A percentile compares a stretch with the other conserved stretches of the same genome.
Evolutionary conservation across 1,140 invertebrate species (phyloP).

Genomic region (Drosophila ananassae): DNA sequence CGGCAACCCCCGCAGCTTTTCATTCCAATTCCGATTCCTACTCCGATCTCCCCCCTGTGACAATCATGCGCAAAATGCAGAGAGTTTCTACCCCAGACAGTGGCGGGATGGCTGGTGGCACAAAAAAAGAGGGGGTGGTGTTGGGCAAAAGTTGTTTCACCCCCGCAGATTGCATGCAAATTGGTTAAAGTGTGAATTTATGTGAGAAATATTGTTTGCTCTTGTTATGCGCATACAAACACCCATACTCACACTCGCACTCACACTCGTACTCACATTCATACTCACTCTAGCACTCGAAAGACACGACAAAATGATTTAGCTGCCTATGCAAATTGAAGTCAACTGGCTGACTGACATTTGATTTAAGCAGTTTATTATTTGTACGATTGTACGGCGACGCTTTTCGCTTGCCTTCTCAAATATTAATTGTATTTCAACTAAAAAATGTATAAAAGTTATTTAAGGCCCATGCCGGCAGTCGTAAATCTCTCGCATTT

Average conservation of each 20-base stretch:
- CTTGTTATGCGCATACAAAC: constrained; percentile 67
- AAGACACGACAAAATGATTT: constrained; percentile 81
- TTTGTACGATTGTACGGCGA: background rate
- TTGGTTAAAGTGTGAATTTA: constrained; percentile 84
- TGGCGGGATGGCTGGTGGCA: background rate
- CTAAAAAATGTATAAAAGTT: constrained; percentile 27
- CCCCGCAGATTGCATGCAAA: constrained; percentile 83
- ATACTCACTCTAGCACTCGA: constrained; percentile 31
- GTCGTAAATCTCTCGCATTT: constrained; percentile 71
- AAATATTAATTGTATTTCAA: constrained; percentile 16
- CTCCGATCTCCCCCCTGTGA: background rate
- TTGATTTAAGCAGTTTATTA: constrained; percentile 57
- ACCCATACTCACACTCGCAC: constrained; percentile 35
- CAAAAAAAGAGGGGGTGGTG: constrained; percentile 4
- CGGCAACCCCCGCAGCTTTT: constrained; percentile 13
- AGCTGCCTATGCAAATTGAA: constrained; percentile 80
- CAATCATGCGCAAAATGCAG: constrained; percentile 43
- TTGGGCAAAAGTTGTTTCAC: constrained; percentile 57
- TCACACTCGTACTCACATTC: constrained; percentile 29
- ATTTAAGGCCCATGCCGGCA: constrained; percentile 42
- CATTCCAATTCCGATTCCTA: background rate
- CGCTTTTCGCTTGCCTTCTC: constrained; percentile 15
- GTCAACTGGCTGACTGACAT: constrained; percentile 78
- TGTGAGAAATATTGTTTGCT: constrained; percentile 84
- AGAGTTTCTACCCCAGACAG: constrained; percentile 28